Evolutionary conservation across 2,113 vertebrate species (phyloP).

Genomic region (Notothenia coriiceps): DNA sequence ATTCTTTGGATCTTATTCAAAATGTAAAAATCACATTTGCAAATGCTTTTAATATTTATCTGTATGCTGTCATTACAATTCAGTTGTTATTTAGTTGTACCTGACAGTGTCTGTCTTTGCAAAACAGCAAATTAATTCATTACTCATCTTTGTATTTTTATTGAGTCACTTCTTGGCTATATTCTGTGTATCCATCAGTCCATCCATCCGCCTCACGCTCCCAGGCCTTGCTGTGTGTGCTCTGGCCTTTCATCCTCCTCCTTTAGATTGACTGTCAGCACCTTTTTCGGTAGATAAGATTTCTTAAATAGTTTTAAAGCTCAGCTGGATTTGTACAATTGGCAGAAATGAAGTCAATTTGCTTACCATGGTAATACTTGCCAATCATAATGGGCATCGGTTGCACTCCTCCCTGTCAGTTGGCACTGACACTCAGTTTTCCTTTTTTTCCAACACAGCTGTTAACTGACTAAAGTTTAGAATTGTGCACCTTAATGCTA

Average conservation of each 20-base stretch:
- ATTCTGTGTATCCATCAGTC: conserved; percentile 6
- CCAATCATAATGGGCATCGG: neutral
- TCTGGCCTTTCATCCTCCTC: conserved; percentile 77
- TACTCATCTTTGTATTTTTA: neutral
- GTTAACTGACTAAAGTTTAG: conserved; percentile 11
- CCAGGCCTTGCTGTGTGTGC: conserved; percentile 89
- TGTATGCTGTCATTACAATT: neutral
- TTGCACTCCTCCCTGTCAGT: conserved; percentile 1
- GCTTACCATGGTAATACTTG: neutral
- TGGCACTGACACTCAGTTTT: conserved; percentile 11
- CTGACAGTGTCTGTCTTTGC: neutral
- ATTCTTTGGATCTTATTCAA: conserved; percentile 6
- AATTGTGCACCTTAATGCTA: conserved; percentile 20
- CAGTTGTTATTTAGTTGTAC: conserved; percentile 11
- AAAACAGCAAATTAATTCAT: neutral
- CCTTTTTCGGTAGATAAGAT: conserved; percentile 35
- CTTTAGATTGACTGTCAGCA: conserved; percentile 62
- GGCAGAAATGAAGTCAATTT: neutral
- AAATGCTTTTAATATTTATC: neutral
- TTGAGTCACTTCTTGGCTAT: neutral
- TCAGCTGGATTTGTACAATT: neutral
- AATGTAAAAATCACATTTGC: conserved; percentile 10
- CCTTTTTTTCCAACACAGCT: conserved; percentile 1
- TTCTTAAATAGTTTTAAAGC: conserved; percentile 13
- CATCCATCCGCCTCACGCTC: conserved; percentile 89